Conservation (phyloP, 2,797 vertebrate genomes). For the Pipistrellus pipistrellus region DNA sequence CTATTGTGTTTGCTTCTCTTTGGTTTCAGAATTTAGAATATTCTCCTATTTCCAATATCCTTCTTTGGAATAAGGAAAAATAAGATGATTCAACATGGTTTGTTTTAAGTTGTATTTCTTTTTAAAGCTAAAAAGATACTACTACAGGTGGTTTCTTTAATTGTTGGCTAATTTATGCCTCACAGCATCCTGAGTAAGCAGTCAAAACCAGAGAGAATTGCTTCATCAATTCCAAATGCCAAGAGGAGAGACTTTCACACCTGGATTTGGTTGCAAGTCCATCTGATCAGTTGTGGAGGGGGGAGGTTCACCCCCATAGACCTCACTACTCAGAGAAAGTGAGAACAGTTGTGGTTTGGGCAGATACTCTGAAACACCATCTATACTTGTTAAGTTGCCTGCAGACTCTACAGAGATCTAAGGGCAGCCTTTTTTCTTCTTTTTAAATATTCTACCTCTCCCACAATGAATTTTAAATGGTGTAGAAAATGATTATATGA, state of each 20-base stretch:
- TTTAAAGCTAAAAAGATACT: background rate
- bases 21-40: slow-evolving; percentile 26
- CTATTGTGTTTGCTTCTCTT: background rate
- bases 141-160: background rate
- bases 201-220: background rate
- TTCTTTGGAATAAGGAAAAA: slow-evolving; percentile 22
- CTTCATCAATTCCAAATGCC: background rate
- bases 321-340: background rate
- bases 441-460: background rate
- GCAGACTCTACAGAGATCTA: background rate
- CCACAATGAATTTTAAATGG: background rate
- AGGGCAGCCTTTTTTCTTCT: background rate
- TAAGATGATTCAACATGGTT: background rate
- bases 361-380: background rate
- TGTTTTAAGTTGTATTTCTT: slow-evolving; percentile 37
- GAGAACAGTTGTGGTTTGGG: background rate
- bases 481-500: slow-evolving; percentile 26
- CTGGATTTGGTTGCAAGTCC: background rate
- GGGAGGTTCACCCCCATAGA: rapidly evolving
- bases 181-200: background rate
- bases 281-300: background rate
- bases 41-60: background rate
- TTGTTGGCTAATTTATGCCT: background rate
- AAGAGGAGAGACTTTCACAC: background rate
- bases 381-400: background rate